These are phyloP conservation scores for Sebastes umbrosus DNA, from an alignment of 2,797 vertebrate species.

Conservation along the genomic window DNA sequence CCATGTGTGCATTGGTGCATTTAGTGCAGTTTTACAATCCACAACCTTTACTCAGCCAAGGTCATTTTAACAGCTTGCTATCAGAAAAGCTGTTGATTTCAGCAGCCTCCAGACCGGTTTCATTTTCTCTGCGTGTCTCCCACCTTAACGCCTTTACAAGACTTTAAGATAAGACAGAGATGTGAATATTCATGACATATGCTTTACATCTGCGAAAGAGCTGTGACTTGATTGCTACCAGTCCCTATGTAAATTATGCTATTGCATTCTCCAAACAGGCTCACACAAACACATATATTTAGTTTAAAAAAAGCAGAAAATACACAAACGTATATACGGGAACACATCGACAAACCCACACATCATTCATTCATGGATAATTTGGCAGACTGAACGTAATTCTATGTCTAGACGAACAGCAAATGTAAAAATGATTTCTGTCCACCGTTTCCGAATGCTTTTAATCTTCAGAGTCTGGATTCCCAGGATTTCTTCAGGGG, in stretches of 20 bases:
- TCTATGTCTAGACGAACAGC: constrained; percentile 50
- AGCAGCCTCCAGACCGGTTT: constrained; percentile 16
- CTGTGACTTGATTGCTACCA: constrained; percentile 9
- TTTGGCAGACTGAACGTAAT: constrained; percentile 48
- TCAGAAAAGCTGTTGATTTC: constrained; percentile 37
- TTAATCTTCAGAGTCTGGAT: constrained; percentile 47
- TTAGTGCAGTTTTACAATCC: constrained; percentile 39
- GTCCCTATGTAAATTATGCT: constrained; percentile 3
- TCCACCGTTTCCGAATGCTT: constrained; percentile 30
- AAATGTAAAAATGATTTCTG: constrained; percentile 41
- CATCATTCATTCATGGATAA: constrained; percentile 30
- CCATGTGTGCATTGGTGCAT: constrained; percentile 10
- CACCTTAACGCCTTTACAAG: neutral
- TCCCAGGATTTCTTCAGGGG: constrained; percentile 16
- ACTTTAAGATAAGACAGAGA: constrained; percentile 15
- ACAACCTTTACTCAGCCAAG: constrained; percentile 54
- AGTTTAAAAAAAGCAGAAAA: neutral
- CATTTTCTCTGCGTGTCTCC: neutral
- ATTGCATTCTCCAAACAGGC: constrained; percentile 4
- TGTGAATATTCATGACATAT: constrained; percentile 27
- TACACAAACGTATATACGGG: neutral
- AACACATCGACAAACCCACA: constrained; percentile 8
- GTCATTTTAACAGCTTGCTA: constrained; percentile 56
- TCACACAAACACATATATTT: neutral
- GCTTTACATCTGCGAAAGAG: constrained; percentile 28